Base-by-base conservation (phyloP, 1,140 invertebrate species). In the Drosophila yakuba region DNA sequence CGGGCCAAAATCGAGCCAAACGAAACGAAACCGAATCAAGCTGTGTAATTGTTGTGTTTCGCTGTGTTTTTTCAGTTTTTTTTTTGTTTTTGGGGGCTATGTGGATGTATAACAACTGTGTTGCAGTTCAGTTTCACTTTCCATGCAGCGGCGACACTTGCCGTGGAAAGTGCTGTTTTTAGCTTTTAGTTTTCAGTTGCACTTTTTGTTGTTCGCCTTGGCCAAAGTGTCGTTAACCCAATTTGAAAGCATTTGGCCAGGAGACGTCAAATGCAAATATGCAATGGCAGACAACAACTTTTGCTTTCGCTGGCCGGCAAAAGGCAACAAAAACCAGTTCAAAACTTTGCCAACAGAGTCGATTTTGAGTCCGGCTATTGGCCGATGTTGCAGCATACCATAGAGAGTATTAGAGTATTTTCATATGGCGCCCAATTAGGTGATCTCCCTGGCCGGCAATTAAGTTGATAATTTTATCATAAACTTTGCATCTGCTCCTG, bases 391-490 rank as follows among this genome's bases (percentile, higher is more conserved):
- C 83, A 79, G 83, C 83, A 88, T 82, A 43, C 41, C n/a, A 15
- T 39, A 2, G 36, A 3, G 23, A 25, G 23, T 17, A 43, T 62
- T 38, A 32, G 38, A 39, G 44, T 38, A 54, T 54, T 38, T 39
- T 62, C 54, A 63, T 43, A 51, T 52, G 60, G 45, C 47, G 64
- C 38, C 64, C 64, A 66, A 57, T 57, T 71, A 71, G 50, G 32
- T 17, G 15, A 55, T 56, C 51, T 71, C 67, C 44, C 66, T 57
- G 67, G 64, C 50, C 51, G 76, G 80, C 83, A 88, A 88, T 88
- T 88, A 89, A 84, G 80, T 80, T 84, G 73, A 74, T 88, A 89
- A 88, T 88, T 88, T 89, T 84, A 89, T 88, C 83, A 88, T 88
- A 71, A 88, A 89, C 84, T 88, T 88, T 83, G 76, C 76, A 74